phyloP scores from a whole-genome alignment of 2,113 vertebrate species.

The Bubo blakistoni region DNA sequence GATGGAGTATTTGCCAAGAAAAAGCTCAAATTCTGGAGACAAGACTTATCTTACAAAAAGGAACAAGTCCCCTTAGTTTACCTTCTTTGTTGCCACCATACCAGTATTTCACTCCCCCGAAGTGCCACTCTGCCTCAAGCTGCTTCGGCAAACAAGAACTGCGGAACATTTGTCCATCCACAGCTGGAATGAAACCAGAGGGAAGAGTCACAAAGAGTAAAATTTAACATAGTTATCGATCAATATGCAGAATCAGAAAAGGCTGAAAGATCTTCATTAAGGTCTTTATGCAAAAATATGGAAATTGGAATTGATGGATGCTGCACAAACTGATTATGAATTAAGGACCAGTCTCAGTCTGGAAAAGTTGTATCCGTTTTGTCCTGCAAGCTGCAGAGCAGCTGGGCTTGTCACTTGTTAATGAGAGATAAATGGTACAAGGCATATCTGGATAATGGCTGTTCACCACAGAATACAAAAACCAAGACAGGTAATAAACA shows the following conservation, averaged over 20 bases:
- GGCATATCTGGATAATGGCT: neutral
- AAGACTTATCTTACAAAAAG: neutral
- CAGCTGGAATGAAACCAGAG: constrained; percentile 56
- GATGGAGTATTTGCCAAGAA: neutral
- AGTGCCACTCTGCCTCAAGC: constrained; percentile 88
- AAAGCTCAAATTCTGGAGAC: neutral
- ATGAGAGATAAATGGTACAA: neutral
- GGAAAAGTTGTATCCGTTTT: neutral
- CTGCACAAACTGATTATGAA: neutral
- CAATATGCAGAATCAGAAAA: neutral
- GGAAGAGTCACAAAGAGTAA: neutral
- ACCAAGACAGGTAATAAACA: neutral
- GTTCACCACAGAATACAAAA: neutral
- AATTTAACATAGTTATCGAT: neutral
- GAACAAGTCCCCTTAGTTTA: constrained; percentile 55
- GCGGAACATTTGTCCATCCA: constrained; percentile 71
- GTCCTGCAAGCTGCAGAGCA: neutral
- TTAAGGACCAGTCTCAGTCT: neutral
- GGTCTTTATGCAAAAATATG: neutral
- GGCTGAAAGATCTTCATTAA: neutral
- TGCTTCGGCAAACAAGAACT: constrained; percentile 93
- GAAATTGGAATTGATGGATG: neutral
- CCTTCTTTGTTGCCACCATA: constrained; percentile 92
- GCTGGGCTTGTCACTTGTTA: neutral
- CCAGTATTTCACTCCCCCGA: constrained; percentile 87